phyloP scores from a whole-genome alignment of 2,888 invertebrate genomes.

The Erpobdella octoculata region DNA sequence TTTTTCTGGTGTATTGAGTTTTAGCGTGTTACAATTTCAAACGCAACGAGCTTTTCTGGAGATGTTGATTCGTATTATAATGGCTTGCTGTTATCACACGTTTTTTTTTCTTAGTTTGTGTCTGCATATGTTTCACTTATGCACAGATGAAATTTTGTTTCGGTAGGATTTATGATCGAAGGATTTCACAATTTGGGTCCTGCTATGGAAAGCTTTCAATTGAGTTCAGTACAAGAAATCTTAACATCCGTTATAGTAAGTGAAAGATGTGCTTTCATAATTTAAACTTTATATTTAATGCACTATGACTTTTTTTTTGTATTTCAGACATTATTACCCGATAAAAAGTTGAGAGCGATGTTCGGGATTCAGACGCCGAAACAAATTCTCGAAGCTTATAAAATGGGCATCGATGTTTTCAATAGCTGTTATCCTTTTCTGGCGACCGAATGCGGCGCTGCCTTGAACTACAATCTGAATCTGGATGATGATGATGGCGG shows the following conservation, averaged over 20 bases:
- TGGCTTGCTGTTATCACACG: no score
- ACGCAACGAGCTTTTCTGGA: no score
- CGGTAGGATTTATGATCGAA: not conserved
- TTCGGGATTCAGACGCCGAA: not conserved
- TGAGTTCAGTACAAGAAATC: not conserved
- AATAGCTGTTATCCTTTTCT: not conserved
- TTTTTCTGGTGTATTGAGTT: no score
- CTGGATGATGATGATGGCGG: not conserved
- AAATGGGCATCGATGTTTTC: slow-evolving; percentile 12
- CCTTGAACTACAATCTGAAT: slow-evolving; percentile 3
- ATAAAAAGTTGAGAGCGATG: slow-evolving; percentile 3
- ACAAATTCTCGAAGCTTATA: not conserved
- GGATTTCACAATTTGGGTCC: slow-evolving; percentile 20
- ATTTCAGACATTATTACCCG: no score
- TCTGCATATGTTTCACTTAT: no score
- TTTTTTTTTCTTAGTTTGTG: not conserved
- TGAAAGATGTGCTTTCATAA: not conserved
- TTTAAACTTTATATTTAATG: not conserved
- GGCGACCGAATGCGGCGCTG: not conserved
- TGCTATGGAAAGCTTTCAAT: not conserved
- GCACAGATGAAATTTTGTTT: not conserved
- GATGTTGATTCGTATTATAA: no score
- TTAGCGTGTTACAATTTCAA: no score
- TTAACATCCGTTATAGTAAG: not conserved
- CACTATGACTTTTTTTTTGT: no score